phyloP scores from a whole-genome alignment of 2,797 vertebrate genomes.

The Sarcophilus harrisii region DNA sequence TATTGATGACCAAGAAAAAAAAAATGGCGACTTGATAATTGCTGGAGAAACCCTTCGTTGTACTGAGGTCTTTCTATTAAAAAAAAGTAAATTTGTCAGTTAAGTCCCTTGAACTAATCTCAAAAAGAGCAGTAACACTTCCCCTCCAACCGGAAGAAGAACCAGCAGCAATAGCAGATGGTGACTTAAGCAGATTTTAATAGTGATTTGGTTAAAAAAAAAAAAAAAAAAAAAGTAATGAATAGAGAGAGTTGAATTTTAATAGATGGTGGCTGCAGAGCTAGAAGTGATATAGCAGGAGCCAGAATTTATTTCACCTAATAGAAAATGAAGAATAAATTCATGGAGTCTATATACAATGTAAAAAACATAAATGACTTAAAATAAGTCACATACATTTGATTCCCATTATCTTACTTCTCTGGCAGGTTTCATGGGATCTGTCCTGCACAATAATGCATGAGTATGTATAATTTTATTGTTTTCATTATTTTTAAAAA shows the following conservation, averaged over 20 bases:
- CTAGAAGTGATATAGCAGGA: background rate
- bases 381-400: background rate
- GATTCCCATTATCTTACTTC: background rate
- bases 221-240: background rate
- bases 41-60: background rate
- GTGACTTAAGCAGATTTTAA: background rate
- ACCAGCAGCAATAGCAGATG: background rate
- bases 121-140: background rate
- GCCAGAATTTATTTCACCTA: background rate
- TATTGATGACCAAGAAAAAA: background rate
- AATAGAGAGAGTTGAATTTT: background rate
- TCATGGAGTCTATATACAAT: background rate
- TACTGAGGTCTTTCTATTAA: background rate
- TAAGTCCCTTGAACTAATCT: background rate
- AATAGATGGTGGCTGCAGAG: background rate
- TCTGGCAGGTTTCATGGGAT: background rate
- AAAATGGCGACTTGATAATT: background rate
- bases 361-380: background rate
- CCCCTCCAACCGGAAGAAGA: background rate
- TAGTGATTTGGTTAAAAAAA: background rate
- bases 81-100: background rate
- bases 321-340: background rate
- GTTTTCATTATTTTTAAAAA: background rate
- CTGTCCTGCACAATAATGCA: background rate
- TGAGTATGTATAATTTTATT: background rate